Evolutionary conservation across 2,797 vertebrate genomes (phyloP), one percentile per base, ranked within the genome.

Genomic region (Alectoris magna): DNA sequence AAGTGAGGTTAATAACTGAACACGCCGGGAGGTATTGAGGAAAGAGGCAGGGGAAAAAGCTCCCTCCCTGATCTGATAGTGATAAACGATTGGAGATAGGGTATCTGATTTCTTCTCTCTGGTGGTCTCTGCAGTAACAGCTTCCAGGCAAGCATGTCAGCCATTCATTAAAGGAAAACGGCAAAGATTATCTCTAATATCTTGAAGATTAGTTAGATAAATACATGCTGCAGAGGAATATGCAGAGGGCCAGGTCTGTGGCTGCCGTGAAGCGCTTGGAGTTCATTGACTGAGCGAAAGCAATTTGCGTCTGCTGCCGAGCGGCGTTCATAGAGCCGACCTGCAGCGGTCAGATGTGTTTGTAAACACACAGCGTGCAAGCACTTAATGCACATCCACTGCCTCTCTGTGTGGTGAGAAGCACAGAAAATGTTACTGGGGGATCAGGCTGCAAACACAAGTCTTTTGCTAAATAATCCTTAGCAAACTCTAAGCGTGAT

Each of bases 1-100:
- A 96, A 97, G 91, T 95, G 95, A 97, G 96, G 97, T 97, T 97
- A 97, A 97, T 96, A 96, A 88, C 95, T 0, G 24, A 94, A 95
- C 95, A 95, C 5, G 36, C 85, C 2, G 6, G 56, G 85, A 94
- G 87, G 84, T 74, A 91, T 68, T 77, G 90, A 91, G 94, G 90
- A 71, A 83, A 75, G 90, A 95, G 88, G 69, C 73, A 48, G 78
- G 87, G 93, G 91, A 15, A 89, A 94, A 77, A 79, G 89, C 93
- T 78, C 63, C 3, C 0, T 92, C 91, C 84, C 86, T 92, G 94
- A 96, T 97, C 93, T 94, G 87, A 92, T 83, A 67, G 92, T 96
- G 95, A 97, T 96, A 95, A 97, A 97, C 26, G 93, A 96, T 75
- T 76, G 78, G 91, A 82, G 95, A 92, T n/a, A 62, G 68, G 88